Base-by-base conservation (phyloP, 2,797 vertebrate genomes). In the Alca torda region DNA sequence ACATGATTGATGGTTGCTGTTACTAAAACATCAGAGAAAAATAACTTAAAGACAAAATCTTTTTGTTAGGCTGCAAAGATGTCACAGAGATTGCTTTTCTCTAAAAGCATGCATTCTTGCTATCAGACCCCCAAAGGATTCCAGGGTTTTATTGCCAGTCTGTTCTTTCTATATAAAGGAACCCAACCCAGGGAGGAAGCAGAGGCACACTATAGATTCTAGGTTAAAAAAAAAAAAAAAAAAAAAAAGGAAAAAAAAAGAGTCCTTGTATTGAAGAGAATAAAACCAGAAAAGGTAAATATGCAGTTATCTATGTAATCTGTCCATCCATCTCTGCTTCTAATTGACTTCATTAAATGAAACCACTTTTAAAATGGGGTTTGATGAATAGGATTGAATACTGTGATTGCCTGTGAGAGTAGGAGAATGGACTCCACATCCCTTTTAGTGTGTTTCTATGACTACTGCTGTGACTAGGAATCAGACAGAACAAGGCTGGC, bases 1-100 rank as follows among this genome's bases (percentile, higher is more conserved):
- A 84, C 1, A 2, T 82, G 88, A 87, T 59, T 87, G 83, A 96
- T 90, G 43, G 74, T 73, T 94, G 65, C 63, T 76, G 63, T 54
- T 89, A 70, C 39, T 79, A 37, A 96, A 97, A 87, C 50, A 93
- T 54, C 53, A 89, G 84, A 79, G 67, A 79, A 93, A 94, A 93
- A 86, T 84, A 24, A 37, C 37, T 54, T 88, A 91, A 87, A 92
- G 67, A 57, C 65, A 95, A 92, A 88, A 95, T 51, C 37, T 81
- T 74, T 83, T 86, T 90, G 50, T 76, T 94, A 84, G 37, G 23
- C 69, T 95, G 57, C 57, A 92, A 60, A 82, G 28, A 31, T 76
- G 50, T 87, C 70, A 73, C 1, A 10, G 20, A 57, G 13, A n/a
- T 79, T 88, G 39, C 35, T 75, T 84, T 91, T 16, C 69, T 75